These are phyloP conservation scores for Hermatobates lingyangjiaoensis DNA, from an alignment of 1,140 invertebrate species.

Conservation along the genomic window DNA sequence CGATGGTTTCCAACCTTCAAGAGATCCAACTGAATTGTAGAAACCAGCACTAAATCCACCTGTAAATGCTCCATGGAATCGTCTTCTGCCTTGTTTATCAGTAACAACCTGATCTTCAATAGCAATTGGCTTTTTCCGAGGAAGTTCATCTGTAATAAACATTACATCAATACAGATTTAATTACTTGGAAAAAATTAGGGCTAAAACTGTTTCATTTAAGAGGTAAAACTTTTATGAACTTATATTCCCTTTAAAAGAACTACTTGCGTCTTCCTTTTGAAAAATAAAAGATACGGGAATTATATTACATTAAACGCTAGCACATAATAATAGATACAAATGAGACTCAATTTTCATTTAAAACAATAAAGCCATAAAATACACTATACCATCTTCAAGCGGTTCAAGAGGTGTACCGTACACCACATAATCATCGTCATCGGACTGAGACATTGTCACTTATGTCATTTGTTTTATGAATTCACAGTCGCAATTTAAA, in stretches of 20 bases:
- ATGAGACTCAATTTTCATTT: neutral
- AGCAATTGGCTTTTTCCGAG: constrained; percentile 58
- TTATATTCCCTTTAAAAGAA: neutral
- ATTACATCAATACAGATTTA: constrained; percentile 6
- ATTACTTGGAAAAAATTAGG: neutral
- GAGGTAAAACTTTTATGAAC: constrained; percentile 6
- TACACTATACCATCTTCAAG: constrained; percentile 50
- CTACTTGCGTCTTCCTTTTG: neutral
- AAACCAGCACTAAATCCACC: constrained; percentile 97
- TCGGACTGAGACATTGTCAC: constrained; percentile 5
- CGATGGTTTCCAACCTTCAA: constrained; percentile 86
- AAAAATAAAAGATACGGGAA: neutral
- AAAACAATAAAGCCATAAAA: neutral
- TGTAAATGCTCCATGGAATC: constrained; percentile 98
- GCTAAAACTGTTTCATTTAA: constrained; percentile 6
- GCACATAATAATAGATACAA: neutral
- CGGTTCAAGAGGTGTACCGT: constrained; percentile 54
- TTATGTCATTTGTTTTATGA: neutral
- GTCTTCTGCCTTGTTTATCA: constrained; percentile 69
- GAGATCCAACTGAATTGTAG: constrained; percentile 87
- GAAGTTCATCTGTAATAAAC: constrained; percentile 41
- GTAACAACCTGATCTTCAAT: constrained; percentile 78
- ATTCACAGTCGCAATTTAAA: neutral
- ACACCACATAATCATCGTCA: constrained; percentile 42
- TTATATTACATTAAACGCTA: neutral